Evolutionary conservation across 1,140 invertebrate genomes (phyloP), one percentile per base, ranked within the genome.

Genomic region (Himalopsyche phryganea): DNA sequence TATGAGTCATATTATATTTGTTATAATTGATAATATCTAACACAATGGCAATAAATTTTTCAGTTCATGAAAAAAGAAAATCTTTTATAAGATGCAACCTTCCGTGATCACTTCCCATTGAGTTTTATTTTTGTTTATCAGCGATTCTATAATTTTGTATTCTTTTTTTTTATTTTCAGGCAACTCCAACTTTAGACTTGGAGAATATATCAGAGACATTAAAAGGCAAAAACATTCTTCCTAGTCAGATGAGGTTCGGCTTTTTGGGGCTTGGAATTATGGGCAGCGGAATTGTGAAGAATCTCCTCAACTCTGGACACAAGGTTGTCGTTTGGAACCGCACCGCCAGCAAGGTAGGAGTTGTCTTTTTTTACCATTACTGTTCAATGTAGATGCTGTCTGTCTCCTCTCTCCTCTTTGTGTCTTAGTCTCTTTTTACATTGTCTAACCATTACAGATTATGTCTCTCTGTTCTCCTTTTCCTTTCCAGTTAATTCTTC

Each of bases 261-360:
- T 98, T 98, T 73, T 83, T 98, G 32, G 96, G 96, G 0, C 81
- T 98, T 6, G 94, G 95, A 36, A 94, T 93, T 66, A 98, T 98
- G 90, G 95, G 95, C n/a, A 87, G 89, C 40, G 92, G 92, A 14
- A 94, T 98, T 68, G 93, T 98, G 0, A 95, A 94, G 79, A 96
- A 97, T 73, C 80, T 98, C 14, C 84, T 98, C 61, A 92, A 92
- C 70, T 94, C 93, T 44, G 94, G 94, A 6, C 95, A 98, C 74
- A 88, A 89, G 68, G 92, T 98, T 9, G 86, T 91, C 63, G 85
- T 98, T 32, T 98, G 95, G 94, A 98, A 97, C 77, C 84, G 94
- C 66, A 91, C 92, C 58, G 82, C 87, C 23, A 85, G 89, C 51
- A 98, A 96, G 88, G 93, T 96, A 82, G 83, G 86, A 83, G 5